Conservation (phyloP, 1,140 invertebrate species). For the Pachypsylla venusta region DNA sequence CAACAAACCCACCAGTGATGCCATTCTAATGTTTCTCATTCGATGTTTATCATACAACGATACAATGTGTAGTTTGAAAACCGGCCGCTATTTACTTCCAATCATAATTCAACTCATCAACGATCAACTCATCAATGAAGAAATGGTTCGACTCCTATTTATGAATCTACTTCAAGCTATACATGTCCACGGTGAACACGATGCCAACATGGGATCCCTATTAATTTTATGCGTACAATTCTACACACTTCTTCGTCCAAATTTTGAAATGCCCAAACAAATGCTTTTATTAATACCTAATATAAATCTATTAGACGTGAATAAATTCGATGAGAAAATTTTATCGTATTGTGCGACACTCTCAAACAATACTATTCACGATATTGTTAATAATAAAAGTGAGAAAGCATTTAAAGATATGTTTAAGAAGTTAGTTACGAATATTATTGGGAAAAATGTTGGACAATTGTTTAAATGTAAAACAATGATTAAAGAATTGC, state of each 20-base stretch:
- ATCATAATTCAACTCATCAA: constrained; percentile 3
- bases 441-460: constrained; percentile 62
- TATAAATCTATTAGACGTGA: not conserved
- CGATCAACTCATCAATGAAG: not conserved
- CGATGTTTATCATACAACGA: constrained; percentile 1
- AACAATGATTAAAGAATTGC: constrained; percentile 66
- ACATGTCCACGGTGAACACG: constrained; percentile 3
- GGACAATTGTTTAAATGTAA: constrained; percentile 75
- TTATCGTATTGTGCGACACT: not conserved
- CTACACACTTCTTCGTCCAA: not conserved
- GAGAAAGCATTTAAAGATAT: not conserved
- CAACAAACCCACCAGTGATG: not conserved
- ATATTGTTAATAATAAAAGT: not conserved
- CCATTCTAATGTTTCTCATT: constrained; percentile 4
- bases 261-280: not conserved
- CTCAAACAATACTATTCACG: not conserved
- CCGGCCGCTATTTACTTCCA: not conserved
- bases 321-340: not conserved
- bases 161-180: not conserved
- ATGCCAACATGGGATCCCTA: not conserved
- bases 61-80: not conserved
- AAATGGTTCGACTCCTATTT: not conserved
- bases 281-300: not conserved
- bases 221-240: not conserved
- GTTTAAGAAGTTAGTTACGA: not conserved